A percentile compares a stretch with the other conserved stretches of the same genome.
Evolutionary conservation across 2,888 invertebrate genomes (phyloP).

Genomic region (Trissolcus brochymenae): DNA sequence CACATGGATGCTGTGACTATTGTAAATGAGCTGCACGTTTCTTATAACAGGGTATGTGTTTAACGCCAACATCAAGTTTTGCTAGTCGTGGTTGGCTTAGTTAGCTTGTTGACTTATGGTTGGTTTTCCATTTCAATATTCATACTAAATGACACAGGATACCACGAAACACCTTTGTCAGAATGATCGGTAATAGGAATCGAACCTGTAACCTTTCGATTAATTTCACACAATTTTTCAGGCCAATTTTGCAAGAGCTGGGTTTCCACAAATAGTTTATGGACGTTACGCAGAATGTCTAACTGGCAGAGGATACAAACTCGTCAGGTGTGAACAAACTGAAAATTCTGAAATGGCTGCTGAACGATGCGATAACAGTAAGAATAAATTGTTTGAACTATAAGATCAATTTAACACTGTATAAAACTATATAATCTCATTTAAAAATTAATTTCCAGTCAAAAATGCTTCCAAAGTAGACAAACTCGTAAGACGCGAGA

Average conservation of each 20-base stretch:
- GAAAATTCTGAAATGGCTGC: conserved; percentile 97
- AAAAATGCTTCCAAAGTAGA: conserved; percentile 86
- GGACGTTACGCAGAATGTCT: conserved; percentile 91
- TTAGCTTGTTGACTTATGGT: too few relatives aligned
- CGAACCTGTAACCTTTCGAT: too few relatives aligned
- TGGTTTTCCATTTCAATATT: too few relatives aligned
- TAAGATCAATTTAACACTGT: neutral
- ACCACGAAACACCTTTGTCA: too few relatives aligned
- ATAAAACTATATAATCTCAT: neutral
- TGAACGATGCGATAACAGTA: conserved; percentile 80
- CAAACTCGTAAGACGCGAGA: conserved; percentile 94
- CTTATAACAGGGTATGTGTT: conserved; percentile 93
- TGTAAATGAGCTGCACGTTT: conserved; percentile 92
- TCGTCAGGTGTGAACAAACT: conserved; percentile 97
- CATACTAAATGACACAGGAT: too few relatives aligned
- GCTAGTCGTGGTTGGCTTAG: too few relatives aligned
- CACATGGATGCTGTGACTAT: conserved; percentile 98
- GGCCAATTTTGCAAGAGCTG: conserved; percentile 97
- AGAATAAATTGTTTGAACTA: neutral
- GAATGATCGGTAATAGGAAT: too few relatives aligned
- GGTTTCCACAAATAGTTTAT: conserved; percentile 97
- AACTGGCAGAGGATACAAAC: conserved; percentile 93
- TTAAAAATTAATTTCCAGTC: conserved; percentile 73
- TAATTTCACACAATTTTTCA: conserved; percentile 69
- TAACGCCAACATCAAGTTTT: too few relatives aligned